Base-by-base conservation (phyloP, 1,140 invertebrate species). In the Bombyx mandarina region DNA sequence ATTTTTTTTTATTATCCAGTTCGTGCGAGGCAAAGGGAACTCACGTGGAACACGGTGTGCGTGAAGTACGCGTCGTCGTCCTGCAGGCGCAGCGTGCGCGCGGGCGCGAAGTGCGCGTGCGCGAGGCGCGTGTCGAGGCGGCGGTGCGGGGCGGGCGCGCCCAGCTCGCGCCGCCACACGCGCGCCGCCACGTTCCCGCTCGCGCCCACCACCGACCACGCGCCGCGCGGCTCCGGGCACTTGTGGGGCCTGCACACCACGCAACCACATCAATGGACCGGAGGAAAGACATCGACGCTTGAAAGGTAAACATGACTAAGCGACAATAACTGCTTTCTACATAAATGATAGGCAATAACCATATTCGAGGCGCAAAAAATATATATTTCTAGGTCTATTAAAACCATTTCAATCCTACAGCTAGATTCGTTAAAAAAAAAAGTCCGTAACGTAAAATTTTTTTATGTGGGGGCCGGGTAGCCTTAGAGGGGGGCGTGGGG, bases 91-190 rank as follows among this genome's bases (percentile, higher is more conserved):
- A 97, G 94, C 7, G 93, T 94, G 70, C 94, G 92, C 51, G 94
- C 92, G n/a, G 95, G 94, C 76, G 94, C 93, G 84, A 98, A 98
- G 74, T 95, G 90, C 68, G 95, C 94, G 87, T 98, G 97, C 56
- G 97, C 93, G 56, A 96, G 92, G 68, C 94, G 91, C 50, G 94
- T 90, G 87, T 97, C 93, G 52, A 94, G 88, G 68, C 92, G 90
- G 88, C 22, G 90, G 62, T 89, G 80, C 58, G 89, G 79, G 89
- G 88, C 65, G 90, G 87, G 64, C 90, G 48, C 96, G 91, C 88
- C 97, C 96, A 2, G 87, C 86, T 10, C 94, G 91, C 6, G 92
- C 90, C 62, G 89, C 88, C 76, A 90, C 92, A 70, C 89, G 91
- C 67, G 91, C 90, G 85, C 92, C 73, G 8, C 2, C 45, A 47